phyloP scores from a whole-genome alignment of 1,140 invertebrate species.

The Protaetia brevitarsis region DNA sequence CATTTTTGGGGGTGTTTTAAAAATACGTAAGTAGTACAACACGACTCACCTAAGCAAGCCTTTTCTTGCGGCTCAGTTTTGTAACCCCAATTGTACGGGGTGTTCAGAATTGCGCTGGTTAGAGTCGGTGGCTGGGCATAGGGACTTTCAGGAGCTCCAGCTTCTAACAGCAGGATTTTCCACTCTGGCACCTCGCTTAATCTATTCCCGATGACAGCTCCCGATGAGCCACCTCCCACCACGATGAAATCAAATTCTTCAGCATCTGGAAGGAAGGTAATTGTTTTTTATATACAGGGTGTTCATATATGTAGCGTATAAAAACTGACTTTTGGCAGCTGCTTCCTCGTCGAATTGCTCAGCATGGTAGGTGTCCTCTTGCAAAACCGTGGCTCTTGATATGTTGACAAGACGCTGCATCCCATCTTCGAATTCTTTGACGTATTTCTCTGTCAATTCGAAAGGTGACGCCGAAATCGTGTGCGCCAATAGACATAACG shows the following conservation, averaged over 20 bases:
- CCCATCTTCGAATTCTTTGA: slow-evolving; percentile 31
- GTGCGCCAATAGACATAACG: not conserved
- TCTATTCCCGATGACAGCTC: slow-evolving; percentile 59
- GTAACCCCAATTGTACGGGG: slow-evolving; percentile 76
- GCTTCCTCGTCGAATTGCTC: slow-evolving; percentile 20
- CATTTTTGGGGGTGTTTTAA: not conserved
- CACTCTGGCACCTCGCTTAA: slow-evolving; percentile 69
- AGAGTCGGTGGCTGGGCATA: slow-evolving; percentile 71
- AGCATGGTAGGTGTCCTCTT: slow-evolving; percentile 22
- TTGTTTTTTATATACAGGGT: not conserved
- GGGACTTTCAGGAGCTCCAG: slow-evolving; percentile 63
- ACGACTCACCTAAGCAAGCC: slow-evolving; percentile 57
- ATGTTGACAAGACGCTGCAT: slow-evolving; percentile 29
- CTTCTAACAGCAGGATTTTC: slow-evolving; percentile 71
- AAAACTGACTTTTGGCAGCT: slow-evolving; percentile 23
- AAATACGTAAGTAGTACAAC: not conserved
- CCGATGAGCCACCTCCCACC: slow-evolving; percentile 52
- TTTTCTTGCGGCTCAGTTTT: slow-evolving; percentile 65
- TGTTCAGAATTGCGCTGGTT: slow-evolving; percentile 64
- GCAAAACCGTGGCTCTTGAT: slow-evolving; percentile 21
- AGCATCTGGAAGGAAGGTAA: slow-evolving; percentile 29
- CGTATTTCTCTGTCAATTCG: slow-evolving; percentile 34
- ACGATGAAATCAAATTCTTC: slow-evolving; percentile 45
- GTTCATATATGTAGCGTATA: not conserved
- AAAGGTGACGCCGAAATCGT: slow-evolving; percentile 30